Percentiles rank a stretch among this genome's conserved stretches.
Evolutionary conservation across 2,113 vertebrate species (phyloP).

Genomic region (Etia nguti): DNA sequence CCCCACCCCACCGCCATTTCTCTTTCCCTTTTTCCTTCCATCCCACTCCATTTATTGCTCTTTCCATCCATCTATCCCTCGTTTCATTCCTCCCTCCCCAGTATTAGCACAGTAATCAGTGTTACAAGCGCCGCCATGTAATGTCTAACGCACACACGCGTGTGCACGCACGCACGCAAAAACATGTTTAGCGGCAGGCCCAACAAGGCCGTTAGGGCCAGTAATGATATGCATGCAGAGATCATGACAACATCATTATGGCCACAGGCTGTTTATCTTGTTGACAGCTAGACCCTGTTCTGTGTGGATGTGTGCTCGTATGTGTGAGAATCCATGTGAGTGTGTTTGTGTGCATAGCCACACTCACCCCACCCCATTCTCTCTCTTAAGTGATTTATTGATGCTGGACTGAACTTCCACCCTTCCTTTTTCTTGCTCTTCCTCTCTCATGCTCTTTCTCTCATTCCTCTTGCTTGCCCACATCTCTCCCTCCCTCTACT

Average conservation of each 20-base stretch:
- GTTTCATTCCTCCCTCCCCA: not conserved
- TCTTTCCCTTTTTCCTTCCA: not conserved
- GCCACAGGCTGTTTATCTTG: conserved; percentile 62
- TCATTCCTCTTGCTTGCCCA: conserved; percentile 23
- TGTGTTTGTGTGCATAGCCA: not conserved
- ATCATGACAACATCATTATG: conserved; percentile 72
- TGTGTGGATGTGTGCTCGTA: not conserved
- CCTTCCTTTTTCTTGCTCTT: conserved; percentile 34
- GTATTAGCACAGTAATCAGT: conserved; percentile 45
- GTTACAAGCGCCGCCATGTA: not conserved
- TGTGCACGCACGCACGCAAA: not conserved
- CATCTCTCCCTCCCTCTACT: conserved; percentile 32
- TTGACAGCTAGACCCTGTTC: conserved; percentile 55
- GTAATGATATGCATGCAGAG: conserved; percentile 67
- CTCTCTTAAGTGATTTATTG: conserved; percentile 71
- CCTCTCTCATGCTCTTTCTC: conserved; percentile 27
- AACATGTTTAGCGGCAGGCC: conserved; percentile 7
- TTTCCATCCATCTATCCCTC: conserved; percentile 2
- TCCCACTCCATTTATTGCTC: conserved; percentile 12
- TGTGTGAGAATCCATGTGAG: not conserved
- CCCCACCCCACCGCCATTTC: not conserved
- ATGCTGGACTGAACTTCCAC: conserved; percentile 64
- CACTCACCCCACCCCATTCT: conserved; percentile 21
- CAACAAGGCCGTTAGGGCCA: conserved; percentile 44
- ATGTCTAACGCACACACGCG: not conserved